Evolutionary conservation across 1,140 invertebrate genomes (phyloP).

Genomic region (Drosophila auraria): DNA sequence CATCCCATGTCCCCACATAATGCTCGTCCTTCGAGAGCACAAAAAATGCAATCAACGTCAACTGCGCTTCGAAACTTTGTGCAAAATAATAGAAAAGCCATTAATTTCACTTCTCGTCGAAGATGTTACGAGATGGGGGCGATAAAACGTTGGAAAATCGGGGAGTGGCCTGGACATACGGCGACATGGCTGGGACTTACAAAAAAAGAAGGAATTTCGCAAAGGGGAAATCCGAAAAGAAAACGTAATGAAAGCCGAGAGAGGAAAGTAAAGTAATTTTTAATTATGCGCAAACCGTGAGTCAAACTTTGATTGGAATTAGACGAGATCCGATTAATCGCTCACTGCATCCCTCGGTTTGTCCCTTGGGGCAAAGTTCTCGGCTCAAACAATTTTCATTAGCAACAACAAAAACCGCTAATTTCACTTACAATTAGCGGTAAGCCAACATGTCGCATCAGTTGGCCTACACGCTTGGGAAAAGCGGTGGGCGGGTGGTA

Average conservation of each 20-base stretch:
- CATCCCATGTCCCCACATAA: constrained; percentile 1
- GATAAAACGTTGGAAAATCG: constrained; percentile 12
- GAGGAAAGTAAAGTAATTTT: constrained; percentile 66
- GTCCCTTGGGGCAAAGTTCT: constrained; percentile 51
- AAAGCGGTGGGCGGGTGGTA: neutral
- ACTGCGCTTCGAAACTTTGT: constrained; percentile 82
- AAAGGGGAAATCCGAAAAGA: neutral
- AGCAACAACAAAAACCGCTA: constrained; percentile 75
- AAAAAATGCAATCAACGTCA: constrained; percentile 83
- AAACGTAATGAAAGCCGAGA: constrained; percentile 11
- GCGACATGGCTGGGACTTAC: constrained; percentile 19
- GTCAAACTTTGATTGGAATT: constrained; percentile 61
- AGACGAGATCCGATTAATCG: constrained; percentile 72
- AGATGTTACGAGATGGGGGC: constrained; percentile 50
- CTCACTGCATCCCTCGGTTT: constrained; percentile 21
- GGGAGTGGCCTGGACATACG: constrained; percentile 47
- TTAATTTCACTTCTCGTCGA: constrained; percentile 83
- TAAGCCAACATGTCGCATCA: constrained; percentile 69
- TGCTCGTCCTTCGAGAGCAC: constrained; percentile 51
- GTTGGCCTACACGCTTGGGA: neutral
- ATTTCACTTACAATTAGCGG: constrained; percentile 83
- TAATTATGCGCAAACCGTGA: constrained; percentile 80
- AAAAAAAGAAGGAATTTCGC: neutral
- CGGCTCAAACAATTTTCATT: constrained; percentile 73
- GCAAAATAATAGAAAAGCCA: constrained; percentile 83